Evolutionary conservation across 35 echinoderm and acorn worm genomes (phyloP), one percentile per base, ranked within the genome.

Genomic region (Acanthaster planci): DNA sequence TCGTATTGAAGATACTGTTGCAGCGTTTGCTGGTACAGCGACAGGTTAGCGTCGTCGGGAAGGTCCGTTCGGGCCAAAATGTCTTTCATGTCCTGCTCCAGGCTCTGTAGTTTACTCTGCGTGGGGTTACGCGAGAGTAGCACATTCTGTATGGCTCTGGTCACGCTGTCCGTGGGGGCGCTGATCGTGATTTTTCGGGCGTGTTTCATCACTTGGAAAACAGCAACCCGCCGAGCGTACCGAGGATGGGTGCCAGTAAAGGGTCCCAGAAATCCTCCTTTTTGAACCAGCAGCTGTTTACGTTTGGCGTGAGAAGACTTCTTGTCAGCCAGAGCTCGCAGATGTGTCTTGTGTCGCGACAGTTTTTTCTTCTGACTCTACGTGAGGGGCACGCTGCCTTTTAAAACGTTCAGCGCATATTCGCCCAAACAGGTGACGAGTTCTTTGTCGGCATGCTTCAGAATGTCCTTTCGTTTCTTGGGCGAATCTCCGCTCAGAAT

Each of bases 361-460:
- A 97, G 67, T 19, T 85, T 82, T 16, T 78, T 79, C 78, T 85
- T 96, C 81, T 96, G 89, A 84, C 21, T 47, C 14, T 35, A 27
- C 16, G 93, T 55, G 7, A 94, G 40, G 35, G 38, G 51, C 37
- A 94, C 84, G 50, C 77, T 82, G 30, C 93, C 78, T 60, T 90
- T 84, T 84, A 95, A 83, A 7, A 88, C 81, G 68, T 95, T 95
- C 18, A 83, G 31, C 10, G 34, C 52, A 52, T 84, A 91, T 87
- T 95, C 89, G 42, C 89, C 85, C 2, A 96, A 7, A 72, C 54
- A 67, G 52, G 67, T 76, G 18, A 95, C 34, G 39, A 95, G 44
- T 32, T 72, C 78, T 30, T 80, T 55, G 31, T 87, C 79, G 38
- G 85, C 77, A 18, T 75, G 51, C 39, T 58, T 68, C 57, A 91